Percentiles rank a stretch among this genome's conserved stretches.
Conservation (phyloP, 1,140 invertebrate genomes). For the Bombus fervidus region DNA sequence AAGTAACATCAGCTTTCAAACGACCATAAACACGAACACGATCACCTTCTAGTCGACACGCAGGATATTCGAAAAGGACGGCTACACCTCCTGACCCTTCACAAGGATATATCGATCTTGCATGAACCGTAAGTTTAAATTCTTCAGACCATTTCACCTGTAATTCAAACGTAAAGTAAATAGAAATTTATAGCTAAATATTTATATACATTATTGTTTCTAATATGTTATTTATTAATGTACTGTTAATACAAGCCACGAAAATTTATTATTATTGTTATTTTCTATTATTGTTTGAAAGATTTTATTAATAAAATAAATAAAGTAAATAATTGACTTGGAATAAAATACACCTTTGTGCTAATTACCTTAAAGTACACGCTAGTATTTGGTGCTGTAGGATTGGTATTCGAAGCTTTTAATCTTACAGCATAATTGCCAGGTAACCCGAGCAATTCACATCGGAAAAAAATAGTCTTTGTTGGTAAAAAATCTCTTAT, state of each 20-base stretch:
- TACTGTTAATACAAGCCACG: neutral
- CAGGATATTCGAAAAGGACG: constrained; percentile 91
- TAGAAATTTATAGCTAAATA: too few relatives aligned
- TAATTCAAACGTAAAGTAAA: neutral
- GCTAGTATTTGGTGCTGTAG: constrained; percentile 83
- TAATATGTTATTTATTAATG: neutral
- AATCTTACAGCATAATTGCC: constrained; percentile 89
- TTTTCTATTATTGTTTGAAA: neutral
- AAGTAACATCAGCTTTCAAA: constrained; percentile 86
- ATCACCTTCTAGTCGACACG: constrained; percentile 89
- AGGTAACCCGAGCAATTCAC: constrained; percentile 90
- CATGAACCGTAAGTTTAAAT: constrained; percentile 91
- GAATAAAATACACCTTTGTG: neutral
- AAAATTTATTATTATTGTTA: neutral
- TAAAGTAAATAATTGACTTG: neutral
- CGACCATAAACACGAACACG: constrained; percentile 89
- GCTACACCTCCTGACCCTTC: constrained; percentile 87
- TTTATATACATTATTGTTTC: neutral
- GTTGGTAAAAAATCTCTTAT: constrained; percentile 87
- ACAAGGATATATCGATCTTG: constrained; percentile 90
- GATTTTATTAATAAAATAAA: neutral
- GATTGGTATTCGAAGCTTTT: constrained; percentile 83
- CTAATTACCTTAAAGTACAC: constrained; percentile 86
- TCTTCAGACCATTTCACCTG: constrained; percentile 91
- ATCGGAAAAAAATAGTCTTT: constrained; percentile 85